Percentiles rank a stretch among this genome's conserved stretches.
Evolutionary conservation across 2,888 invertebrate genomes (phyloP).

Genomic region (Hydriomena furcata): DNA sequence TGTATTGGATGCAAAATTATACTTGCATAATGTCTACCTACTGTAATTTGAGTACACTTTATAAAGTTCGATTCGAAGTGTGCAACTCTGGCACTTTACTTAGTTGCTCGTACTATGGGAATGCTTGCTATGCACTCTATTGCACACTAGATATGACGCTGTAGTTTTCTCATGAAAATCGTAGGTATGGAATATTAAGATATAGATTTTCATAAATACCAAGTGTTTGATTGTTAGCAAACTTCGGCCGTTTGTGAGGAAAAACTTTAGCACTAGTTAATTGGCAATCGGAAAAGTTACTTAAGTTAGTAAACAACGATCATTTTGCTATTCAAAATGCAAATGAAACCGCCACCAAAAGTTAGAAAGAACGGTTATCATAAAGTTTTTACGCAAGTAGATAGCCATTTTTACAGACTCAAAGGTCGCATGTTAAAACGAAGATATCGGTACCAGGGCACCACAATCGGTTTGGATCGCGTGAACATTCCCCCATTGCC

Average conservation of each 20-base stretch:
- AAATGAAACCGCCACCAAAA: background rate
- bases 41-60: background rate
- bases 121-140: too few species aligned
- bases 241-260: slow-evolving; percentile 19
- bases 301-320: background rate
- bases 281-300: too few species aligned
- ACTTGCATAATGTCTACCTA: slow-evolving; percentile 23
- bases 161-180: background rate
- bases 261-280: too few species aligned
- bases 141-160: too few species aligned
- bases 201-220: too few species aligned
- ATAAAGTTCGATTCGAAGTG: background rate
- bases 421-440: slow-evolving; percentile 72
- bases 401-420: slow-evolving; percentile 51
- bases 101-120: too few species aligned
- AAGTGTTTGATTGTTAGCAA: slow-evolving; percentile 21
- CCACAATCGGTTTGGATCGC: slow-evolving; percentile 69
- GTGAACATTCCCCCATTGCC: slow-evolving; percentile 60
- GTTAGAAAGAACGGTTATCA: slow-evolving; percentile 5
- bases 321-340: slow-evolving; percentile 4
- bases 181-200: too few species aligned
- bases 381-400: slow-evolving; percentile 28
- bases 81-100: background rate
- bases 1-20: slow-evolving; percentile 27
- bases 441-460: slow-evolving; percentile 62